Percentiles rank a stretch among this genome's conserved stretches.
These are phyloP conservation scores for Apodemia mormo DNA, from an alignment of 2,888 invertebrate species.

Conservation along the genomic window DNA sequence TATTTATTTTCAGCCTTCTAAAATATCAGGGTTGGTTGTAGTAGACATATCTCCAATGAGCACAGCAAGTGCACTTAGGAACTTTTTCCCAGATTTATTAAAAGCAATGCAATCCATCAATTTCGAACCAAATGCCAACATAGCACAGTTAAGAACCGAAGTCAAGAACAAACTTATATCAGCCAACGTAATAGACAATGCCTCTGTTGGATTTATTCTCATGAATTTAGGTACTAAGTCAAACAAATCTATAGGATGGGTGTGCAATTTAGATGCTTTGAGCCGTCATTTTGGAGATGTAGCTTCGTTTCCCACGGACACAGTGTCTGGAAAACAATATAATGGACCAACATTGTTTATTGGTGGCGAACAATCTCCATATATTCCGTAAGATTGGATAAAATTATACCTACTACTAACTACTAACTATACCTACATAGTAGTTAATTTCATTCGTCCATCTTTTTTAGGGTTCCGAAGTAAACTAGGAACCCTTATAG, in stretches of 20 bases:
- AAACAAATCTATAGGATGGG: conserved; percentile 53
- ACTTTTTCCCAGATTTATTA: conserved; percentile 77
- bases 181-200: conserved; percentile 43
- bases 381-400: conserved; percentile 56
- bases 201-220: conserved; percentile 47
- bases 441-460: no score
- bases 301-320: conserved; percentile 50
- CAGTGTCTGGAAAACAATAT: conserved; percentile 45
- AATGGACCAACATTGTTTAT: conserved; percentile 58
- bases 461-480: no score
- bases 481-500: no score
- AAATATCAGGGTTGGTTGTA: conserved; percentile 83
- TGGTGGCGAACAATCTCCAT: conserved; percentile 56
- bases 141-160: conserved; percentile 82
- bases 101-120: conserved; percentile 80
- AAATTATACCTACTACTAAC: neutral
- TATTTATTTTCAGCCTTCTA: conserved; percentile 65
- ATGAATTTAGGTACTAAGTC: conserved; percentile 51
- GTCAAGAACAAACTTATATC: conserved; percentile 49
- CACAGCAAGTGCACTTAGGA: conserved; percentile 70
- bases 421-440: neutral
- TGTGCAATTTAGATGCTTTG: conserved; percentile 52
- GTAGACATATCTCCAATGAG: conserved; percentile 86
- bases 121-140: conserved; percentile 74
- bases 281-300: conserved; percentile 46